Conservation (phyloP, 2,797 vertebrate genomes). For the Phaenicophaeus curvirostris region DNA sequence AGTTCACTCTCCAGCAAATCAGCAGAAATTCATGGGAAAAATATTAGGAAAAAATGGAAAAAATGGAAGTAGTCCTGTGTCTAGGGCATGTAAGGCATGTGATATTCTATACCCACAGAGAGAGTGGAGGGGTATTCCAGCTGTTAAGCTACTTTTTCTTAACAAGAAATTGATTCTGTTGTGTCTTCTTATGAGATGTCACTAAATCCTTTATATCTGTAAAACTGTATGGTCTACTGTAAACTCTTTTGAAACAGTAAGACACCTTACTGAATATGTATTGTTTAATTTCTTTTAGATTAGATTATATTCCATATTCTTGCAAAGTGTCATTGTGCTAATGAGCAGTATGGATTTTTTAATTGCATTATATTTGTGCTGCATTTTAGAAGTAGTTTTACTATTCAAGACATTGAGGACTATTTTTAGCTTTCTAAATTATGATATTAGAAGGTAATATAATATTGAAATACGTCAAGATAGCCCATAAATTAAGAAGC, state of each 20-base stretch:
- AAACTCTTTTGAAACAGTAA: neutral
- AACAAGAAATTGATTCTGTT: neutral
- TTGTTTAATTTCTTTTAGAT: slow-evolving; percentile 3
- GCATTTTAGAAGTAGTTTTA: slow-evolving; percentile 13
- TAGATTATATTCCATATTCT: neutral
- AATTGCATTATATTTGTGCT: neutral
- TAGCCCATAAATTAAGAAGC: slow-evolving; percentile 36
- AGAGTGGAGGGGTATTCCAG: neutral
- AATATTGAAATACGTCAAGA: slow-evolving; percentile 34
- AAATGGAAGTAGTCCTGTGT: neutral
- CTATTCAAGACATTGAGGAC: neutral
- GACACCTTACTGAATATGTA: neutral
- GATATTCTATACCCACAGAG: neutral
- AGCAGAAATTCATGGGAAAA: neutral
- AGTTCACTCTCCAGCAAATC: neutral
- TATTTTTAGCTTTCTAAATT: slow-evolving; percentile 41
- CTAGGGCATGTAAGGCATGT: neutral
- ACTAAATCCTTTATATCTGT: neutral
- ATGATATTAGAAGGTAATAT: slow-evolving; percentile 27
- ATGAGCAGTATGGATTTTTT: neutral
- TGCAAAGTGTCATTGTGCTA: neutral
- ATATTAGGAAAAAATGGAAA: neutral
- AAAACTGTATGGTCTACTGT: neutral
- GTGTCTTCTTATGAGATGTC: neutral
- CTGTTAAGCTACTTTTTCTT: neutral